These are phyloP conservation scores for Theodoxus fluviatilis DNA, from an alignment of 2,888 invertebrate species.

Conservation along the genomic window DNA sequence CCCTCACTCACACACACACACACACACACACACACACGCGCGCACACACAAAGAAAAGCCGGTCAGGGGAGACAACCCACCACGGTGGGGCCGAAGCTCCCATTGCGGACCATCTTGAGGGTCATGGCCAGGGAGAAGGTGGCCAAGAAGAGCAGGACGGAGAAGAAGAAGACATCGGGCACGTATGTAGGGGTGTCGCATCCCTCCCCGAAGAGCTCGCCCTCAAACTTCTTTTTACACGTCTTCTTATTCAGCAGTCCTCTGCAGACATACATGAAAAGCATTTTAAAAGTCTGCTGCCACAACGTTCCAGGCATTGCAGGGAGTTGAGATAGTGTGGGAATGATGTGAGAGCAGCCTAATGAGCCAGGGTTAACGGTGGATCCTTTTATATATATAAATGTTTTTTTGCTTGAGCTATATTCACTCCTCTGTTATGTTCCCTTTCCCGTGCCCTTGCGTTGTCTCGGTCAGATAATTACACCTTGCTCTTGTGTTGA, in stretches of 20 bases:
- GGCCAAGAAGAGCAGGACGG: slow-evolving; percentile 87
- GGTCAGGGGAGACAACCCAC: slow-evolving; percentile 68
- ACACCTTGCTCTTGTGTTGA: too few relatives aligned
- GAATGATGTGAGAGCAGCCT: too few relatives aligned
- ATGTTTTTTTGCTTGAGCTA: too few relatives aligned
- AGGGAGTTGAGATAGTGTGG: too few relatives aligned
- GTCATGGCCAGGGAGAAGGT: slow-evolving; percentile 89
- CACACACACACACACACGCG: neutral
- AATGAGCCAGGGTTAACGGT: too few relatives aligned
- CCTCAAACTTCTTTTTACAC: slow-evolving; percentile 35
- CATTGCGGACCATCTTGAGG: slow-evolving; percentile 91
- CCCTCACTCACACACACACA: neutral
- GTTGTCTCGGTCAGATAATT: too few relatives aligned
- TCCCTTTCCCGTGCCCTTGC: too few relatives aligned
- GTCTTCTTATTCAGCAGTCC: too few relatives aligned
- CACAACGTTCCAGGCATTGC: too few relatives aligned
- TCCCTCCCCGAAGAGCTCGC: slow-evolving; percentile 68
- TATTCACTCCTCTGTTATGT: too few relatives aligned
- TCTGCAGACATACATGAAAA: neutral
- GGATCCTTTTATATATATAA: too few relatives aligned
- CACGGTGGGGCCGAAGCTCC: slow-evolving; percentile 90
- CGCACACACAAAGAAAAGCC: neutral
- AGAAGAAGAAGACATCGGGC: slow-evolving; percentile 88
- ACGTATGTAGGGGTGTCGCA: slow-evolving; percentile 42
- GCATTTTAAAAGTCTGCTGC: too few relatives aligned